Evolutionary conservation across 1,140 invertebrate species (phyloP).

Genomic region (Drosophila kanapiae): DNA sequence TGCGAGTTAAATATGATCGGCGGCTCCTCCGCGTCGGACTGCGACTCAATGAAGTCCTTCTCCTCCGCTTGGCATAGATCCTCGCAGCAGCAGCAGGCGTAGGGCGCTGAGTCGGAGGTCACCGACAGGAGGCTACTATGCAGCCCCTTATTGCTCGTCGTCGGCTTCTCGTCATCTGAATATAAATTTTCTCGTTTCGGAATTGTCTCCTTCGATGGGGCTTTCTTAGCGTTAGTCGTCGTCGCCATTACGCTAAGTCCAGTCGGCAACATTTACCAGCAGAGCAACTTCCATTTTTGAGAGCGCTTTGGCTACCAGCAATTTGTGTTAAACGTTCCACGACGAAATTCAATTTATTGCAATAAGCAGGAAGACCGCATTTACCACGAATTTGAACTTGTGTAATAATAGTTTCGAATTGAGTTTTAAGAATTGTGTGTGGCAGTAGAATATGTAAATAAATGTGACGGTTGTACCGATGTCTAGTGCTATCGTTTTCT

Average conservation of each 20-base stretch:
- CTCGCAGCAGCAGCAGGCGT: slow-evolving; percentile 58
- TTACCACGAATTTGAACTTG: slow-evolving; percentile 15
- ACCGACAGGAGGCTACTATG: slow-evolving; percentile 11
- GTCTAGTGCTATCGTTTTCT: too few species aligned
- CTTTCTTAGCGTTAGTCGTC: slow-evolving; percentile 10
- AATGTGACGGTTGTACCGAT: neutral
- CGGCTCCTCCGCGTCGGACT: slow-evolving; percentile 30
- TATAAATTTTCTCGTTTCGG: neutral
- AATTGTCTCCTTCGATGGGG: neutral
- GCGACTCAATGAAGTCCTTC: slow-evolving; percentile 45
- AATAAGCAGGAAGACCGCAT: slow-evolving; percentile 6
- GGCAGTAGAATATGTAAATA: neutral
- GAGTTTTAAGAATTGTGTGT: neutral
- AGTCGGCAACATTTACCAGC: slow-evolving; percentile 27
- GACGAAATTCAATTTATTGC: neutral
- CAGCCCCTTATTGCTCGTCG: slow-evolving; percentile 9
- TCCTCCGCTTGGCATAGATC: slow-evolving; percentile 26
- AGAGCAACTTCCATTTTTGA: slow-evolving; percentile 58
- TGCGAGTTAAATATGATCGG: slow-evolving; percentile 31
- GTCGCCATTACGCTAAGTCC: slow-evolving; percentile 46
- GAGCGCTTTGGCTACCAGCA: slow-evolving; percentile 8
- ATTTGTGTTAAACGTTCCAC: neutral
- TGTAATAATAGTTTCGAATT: too few species aligned
- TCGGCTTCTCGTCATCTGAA: slow-evolving; percentile 8
- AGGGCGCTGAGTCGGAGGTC: slow-evolving; percentile 30